Evolutionary conservation across 2,888 invertebrate species (phyloP).

Genomic region (Hipparchia sbordonii): DNA sequence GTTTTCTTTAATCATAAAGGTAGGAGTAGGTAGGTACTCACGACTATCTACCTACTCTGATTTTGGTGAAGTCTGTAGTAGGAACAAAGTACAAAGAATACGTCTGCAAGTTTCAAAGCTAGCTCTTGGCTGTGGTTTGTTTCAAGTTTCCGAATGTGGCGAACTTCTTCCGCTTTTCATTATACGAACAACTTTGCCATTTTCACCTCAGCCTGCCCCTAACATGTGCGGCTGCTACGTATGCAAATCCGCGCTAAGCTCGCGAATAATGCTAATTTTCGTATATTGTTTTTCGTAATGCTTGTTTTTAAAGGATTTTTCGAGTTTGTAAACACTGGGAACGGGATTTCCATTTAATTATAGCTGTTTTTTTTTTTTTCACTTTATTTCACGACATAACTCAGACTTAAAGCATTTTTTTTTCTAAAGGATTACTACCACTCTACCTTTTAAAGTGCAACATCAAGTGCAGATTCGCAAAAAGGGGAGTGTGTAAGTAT

Average conservation of each 20-base stretch:
- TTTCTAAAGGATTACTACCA: too few species aligned
- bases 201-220: conserved; percentile 60
- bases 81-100: conserved; percentile 31
- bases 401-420: too few species aligned
- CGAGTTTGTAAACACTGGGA: neutral
- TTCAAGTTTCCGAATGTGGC: conserved; percentile 64
- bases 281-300: conserved; percentile 22
- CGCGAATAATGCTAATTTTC: conserved; percentile 62
- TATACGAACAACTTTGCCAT: conserved; percentile 73
- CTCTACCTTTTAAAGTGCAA: too few species aligned
- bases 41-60: neutral
- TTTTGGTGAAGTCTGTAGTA: neutral
- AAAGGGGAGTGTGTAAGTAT: too few species aligned
- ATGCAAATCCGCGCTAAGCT: conserved; percentile 76
- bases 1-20: too few species aligned
- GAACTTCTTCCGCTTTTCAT: conserved; percentile 73
- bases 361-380: neutral
- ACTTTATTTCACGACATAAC: neutral
- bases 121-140: conserved; percentile 58
- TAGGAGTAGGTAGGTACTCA: neutral
- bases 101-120: conserved; percentile 45
- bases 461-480: too few species aligned
- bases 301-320: conserved; percentile 3
- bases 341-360: neutral
- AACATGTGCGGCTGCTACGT: conserved; percentile 66